These are phyloP conservation scores for Colistium nudipinnis DNA, from an alignment of 2,113 vertebrate species.

Conservation along the genomic window DNA sequence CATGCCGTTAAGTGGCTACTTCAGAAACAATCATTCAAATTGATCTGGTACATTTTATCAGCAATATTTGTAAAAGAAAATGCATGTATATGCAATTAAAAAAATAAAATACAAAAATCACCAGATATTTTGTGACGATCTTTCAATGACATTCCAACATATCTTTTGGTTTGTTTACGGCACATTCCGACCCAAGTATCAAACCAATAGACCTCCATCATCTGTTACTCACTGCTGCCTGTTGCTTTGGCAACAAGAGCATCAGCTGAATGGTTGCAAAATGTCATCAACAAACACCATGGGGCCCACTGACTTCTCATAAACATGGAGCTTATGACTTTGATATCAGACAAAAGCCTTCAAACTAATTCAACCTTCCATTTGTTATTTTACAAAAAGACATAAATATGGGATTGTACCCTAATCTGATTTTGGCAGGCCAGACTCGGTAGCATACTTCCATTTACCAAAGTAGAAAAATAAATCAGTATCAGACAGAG, in stretches of 20 bases:
- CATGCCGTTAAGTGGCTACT: too few species aligned
- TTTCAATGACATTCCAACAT: background rate
- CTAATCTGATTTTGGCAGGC: constrained; percentile 4
- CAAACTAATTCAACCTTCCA: constrained; percentile 10
- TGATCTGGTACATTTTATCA: background rate
- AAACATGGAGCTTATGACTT: constrained; percentile 15
- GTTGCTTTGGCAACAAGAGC: constrained; percentile 61
- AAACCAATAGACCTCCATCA: constrained; percentile 15
- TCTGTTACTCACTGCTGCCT: constrained; percentile 31
- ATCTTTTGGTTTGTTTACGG: background rate
- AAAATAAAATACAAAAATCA: too few species aligned
- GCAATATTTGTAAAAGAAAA: background rate
- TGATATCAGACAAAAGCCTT: constrained; percentile 9
- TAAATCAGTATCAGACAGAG: background rate
- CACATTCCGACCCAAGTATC: constrained; percentile 2
- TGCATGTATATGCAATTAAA: background rate
- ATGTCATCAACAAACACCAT: constrained; percentile 55
- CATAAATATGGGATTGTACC: constrained; percentile 5
- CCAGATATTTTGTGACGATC: background rate
- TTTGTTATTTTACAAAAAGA: constrained; percentile 17
- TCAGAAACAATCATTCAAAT: background rate
- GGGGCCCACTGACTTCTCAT: constrained; percentile 9
- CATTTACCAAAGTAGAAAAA: constrained; percentile 2
- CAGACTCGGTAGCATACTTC: constrained; percentile 7
- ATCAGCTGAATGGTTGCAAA: constrained; percentile 46